Base-by-base conservation (phyloP, 2,113 vertebrate species). In the Phaethon lepturus region DNA sequence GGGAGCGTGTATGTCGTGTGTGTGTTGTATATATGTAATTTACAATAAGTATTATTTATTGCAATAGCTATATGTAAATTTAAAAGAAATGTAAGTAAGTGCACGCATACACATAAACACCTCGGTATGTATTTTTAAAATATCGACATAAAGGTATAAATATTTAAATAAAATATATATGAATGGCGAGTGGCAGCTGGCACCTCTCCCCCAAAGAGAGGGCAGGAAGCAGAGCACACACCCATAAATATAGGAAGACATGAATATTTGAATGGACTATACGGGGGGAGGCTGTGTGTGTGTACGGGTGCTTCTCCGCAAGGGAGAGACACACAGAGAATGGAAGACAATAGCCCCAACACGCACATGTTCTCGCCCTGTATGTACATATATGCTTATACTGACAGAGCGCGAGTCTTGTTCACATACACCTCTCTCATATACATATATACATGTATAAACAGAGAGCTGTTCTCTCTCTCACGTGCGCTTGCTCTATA, bases 1-100 rank as follows among this genome's bases (percentile, higher is more conserved):
- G 55, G 31, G 31, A 16, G 20, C 2, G 17, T 4, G 20, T 5
- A 2, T 23, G 16, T 35, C 28, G 9, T 15, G 3, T 2, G 3
- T 59, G 25, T 22, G 6, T 24, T 55, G 19, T 0, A 13, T 8
- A 12, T 35, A 8, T 23, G 23, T 38, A 33, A 8, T 29, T 11
- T 8, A 23, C 9, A 14, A 49, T 11, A 7, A 20, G 29, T n/a
- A 13, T 5, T 58, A 8, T 11, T 69, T 60, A 44, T 28, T 67
- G 13, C 42, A 58, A 33, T 24, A 33, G 23, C 18, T 59, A 6
- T 6, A 13, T 33, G 69, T 40, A 33, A 38, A 63, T 29, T 17
- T 44, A n/a, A 38, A 60, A 88, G 12, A 45, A 31, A 31, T 23
- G 8, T 38, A 38, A 38, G 0, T 16, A 53, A 75, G 68, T 33